A percentile compares a stretch with the other conserved stretches of the same genome.
Conservation (phyloP, 2,888 invertebrate genomes). For the Matsumyia berberina region DNA sequence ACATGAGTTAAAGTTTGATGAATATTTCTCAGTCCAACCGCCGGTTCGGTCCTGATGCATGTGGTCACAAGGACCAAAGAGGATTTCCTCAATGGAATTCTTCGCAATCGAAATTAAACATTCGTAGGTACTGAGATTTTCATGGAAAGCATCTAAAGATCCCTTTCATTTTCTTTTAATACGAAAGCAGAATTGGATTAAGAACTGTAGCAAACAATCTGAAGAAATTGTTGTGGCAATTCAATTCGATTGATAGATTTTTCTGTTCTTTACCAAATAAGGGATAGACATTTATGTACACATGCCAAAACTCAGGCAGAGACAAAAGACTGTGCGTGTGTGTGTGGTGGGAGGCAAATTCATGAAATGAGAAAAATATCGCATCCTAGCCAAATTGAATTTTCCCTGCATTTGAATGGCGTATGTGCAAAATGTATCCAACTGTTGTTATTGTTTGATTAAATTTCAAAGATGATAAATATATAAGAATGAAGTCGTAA, state of each 20-base stretch:
- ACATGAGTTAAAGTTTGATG: conserved; percentile 34
- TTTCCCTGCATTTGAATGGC: conserved; percentile 52
- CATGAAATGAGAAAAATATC: conserved; percentile 47
- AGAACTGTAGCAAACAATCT: conserved; percentile 4
- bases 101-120: conserved; percentile 44
- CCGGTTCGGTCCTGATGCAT: conserved; percentile 4
- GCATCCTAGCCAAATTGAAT: conserved; percentile 52
- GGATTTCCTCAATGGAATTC: neutral
- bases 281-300: conserved; percentile 15
- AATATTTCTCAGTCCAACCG: neutral
- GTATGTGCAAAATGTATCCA: conserved; percentile 41
- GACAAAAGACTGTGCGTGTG: conserved; percentile 19
- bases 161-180: neutral
- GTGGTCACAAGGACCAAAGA: conserved; percentile 1
- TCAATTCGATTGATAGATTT: conserved; percentile 15
- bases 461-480: conserved; percentile 52
- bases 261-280: conserved; percentile 2
- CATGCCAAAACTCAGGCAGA: neutral
- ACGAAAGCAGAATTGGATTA: neutral
- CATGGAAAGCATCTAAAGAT: neutral
- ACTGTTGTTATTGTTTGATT: conserved; percentile 24
- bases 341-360: conserved; percentile 9
- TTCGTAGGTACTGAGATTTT: conserved; percentile 18
- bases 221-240: conserved; percentile 13
- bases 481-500: conserved; percentile 19